These are phyloP conservation scores for Bostrychus sinensis DNA, from an alignment of 2,113 vertebrate species.

Conservation along the genomic window DNA sequence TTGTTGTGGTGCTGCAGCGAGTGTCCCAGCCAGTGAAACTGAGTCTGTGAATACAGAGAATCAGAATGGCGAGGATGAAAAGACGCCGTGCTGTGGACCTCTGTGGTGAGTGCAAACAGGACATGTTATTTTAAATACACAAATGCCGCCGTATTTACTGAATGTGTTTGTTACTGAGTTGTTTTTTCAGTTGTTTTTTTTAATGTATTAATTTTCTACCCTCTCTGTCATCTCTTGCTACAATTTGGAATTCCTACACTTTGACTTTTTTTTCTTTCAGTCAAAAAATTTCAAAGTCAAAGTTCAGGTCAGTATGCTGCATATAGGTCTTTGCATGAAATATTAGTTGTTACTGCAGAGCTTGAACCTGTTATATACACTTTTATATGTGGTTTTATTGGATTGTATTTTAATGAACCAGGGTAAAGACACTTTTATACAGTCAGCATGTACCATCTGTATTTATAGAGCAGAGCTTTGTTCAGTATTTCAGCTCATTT, in stretches of 20 bases:
- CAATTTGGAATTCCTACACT: slow-evolving; percentile 19
- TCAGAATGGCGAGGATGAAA: slow-evolving; percentile 88
- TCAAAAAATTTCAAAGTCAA: slow-evolving; percentile 98
- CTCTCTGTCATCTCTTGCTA: slow-evolving; percentile 1
- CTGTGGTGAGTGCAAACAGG: slow-evolving; percentile 82
- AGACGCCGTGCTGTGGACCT: slow-evolving; percentile 85
- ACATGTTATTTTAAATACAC: neutral
- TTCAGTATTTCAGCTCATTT: slow-evolving; percentile 19
- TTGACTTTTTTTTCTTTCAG: slow-evolving; percentile 80
- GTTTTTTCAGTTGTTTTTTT: neutral
- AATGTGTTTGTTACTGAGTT: neutral
- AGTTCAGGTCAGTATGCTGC: slow-evolving; percentile 92
- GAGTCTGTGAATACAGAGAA: slow-evolving; percentile 96
- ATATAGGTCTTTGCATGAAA: slow-evolving; percentile 14
- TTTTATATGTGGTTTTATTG: slow-evolving; percentile 42
- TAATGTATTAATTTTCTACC: neutral
- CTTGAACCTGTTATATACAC: slow-evolving; percentile 16
- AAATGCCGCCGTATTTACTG: neutral
- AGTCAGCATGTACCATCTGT: slow-evolving; percentile 67
- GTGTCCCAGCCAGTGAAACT: slow-evolving; percentile 92
- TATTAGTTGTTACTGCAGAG: slow-evolving; percentile 6
- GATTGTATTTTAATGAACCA: slow-evolving; percentile 54
- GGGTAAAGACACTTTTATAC: slow-evolving; percentile 40
- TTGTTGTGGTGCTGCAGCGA: slow-evolving; percentile 84
- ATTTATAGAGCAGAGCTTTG: slow-evolving; percentile 55